Conservation (phyloP, 2,113 vertebrate genomes). For the Danionella cerebrum region DNA sequence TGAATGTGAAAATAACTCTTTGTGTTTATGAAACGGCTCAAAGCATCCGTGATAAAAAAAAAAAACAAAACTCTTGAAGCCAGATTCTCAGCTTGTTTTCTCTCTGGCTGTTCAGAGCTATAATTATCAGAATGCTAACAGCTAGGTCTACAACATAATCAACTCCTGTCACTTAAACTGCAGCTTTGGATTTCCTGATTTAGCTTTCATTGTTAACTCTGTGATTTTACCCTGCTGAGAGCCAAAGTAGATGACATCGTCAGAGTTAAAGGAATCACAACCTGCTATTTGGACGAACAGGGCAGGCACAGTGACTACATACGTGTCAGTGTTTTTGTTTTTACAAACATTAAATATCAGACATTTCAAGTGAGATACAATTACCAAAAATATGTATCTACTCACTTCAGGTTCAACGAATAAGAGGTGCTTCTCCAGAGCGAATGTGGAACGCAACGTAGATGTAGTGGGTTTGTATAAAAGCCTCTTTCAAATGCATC, state of each 20-base stretch:
- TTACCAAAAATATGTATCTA: too few species aligned
- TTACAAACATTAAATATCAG: too few species aligned
- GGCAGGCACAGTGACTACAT: too few species aligned
- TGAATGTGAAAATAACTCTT: background rate
- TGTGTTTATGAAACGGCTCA: background rate
- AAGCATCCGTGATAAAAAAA: background rate
- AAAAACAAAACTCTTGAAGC: background rate
- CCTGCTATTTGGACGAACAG: too few species aligned
- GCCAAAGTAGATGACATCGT: background rate
- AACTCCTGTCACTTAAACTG: conserved; percentile 16
- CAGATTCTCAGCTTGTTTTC: background rate
- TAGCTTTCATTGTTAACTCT: conserved; percentile 10
- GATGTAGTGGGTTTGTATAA: too few species aligned
- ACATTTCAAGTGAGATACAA: too few species aligned
- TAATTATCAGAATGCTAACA: conserved; percentile 8
- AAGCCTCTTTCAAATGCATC: too few species aligned
- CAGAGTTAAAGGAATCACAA: background rate
- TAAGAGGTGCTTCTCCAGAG: too few species aligned
- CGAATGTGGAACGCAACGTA: too few species aligned
- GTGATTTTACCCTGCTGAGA: conserved; percentile 8
- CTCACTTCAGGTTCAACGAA: too few species aligned
- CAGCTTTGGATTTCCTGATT: conserved; percentile 21
- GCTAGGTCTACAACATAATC: conserved; percentile 6
- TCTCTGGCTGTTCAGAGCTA: background rate
- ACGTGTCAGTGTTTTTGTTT: too few species aligned